Evolutionary conservation across 2,888 invertebrate species (phyloP).

Genomic region (Pammene fasciana): DNA sequence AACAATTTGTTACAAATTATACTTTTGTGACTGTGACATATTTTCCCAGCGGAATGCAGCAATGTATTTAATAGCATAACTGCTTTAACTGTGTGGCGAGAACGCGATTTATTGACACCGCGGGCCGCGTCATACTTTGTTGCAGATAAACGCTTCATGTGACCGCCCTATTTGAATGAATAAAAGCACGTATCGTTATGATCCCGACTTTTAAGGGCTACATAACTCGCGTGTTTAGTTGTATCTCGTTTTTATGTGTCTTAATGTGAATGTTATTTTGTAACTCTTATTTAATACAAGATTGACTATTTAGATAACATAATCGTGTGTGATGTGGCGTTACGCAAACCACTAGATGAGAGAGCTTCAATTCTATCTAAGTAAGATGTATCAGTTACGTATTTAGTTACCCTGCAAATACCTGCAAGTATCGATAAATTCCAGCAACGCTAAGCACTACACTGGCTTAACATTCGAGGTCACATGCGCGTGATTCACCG

Average conservation of each 20-base stretch:
- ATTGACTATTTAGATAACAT: too few relatives aligned
- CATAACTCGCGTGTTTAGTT: too few relatives aligned
- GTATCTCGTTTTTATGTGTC: too few relatives aligned
- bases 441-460: constrained; percentile 47
- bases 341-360: too few relatives aligned
- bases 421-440: constrained; percentile 11
- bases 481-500: constrained; percentile 72
- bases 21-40: constrained; percentile 42
- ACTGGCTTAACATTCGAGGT: constrained; percentile 71
- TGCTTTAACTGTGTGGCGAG: constrained; percentile 57
- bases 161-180: constrained; percentile 51
- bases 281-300: too few relatives aligned
- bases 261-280: too few relatives aligned
- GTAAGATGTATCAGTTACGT: too few relatives aligned
- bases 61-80: constrained; percentile 62
- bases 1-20: constrained; percentile 27
- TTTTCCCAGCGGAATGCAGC: constrained; percentile 60
- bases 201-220: too few relatives aligned
- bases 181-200: constrained; percentile 41
- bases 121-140: constrained; percentile 54
- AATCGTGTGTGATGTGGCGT: too few relatives aligned
- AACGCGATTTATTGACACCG: constrained; percentile 61
- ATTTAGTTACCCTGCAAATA: too few relatives aligned
- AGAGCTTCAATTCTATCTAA: too few relatives aligned
- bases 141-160: constrained; percentile 48